Percentiles rank a stretch among this genome's conserved stretches.
Evolutionary conservation across 2,113 vertebrate genomes (phyloP).

Genomic region (Synodontis membranacea): DNA sequence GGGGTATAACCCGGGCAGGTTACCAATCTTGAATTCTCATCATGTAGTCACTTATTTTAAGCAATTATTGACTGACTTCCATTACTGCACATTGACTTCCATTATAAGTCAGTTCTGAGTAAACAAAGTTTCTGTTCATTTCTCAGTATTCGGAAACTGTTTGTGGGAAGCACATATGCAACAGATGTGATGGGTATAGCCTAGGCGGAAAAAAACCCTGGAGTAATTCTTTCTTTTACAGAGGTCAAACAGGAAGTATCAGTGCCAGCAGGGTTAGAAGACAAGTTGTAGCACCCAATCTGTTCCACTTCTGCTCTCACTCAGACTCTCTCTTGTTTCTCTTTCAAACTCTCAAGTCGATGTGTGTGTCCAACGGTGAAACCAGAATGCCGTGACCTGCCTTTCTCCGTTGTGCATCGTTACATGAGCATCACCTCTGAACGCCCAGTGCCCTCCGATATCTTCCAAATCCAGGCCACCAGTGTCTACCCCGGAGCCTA

Average conservation of each 20-base stretch:
- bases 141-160: not conserved
- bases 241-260: not conserved
- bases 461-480: conserved; percentile 92
- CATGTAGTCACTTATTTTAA: not conserved
- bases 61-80: not conserved
- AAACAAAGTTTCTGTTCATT: not conserved
- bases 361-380: conserved; percentile 83
- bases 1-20: too few species aligned
- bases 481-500: conserved; percentile 85
- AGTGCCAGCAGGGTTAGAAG: not conserved
- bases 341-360: conserved; percentile 69
- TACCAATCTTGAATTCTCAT: not conserved
- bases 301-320: not conserved
- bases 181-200: not conserved
- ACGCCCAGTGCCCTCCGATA: conserved; percentile 82
- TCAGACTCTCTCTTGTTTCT: not conserved
- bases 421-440: conserved; percentile 93
- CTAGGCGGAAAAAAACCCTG: not conserved
- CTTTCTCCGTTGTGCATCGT: conserved; percentile 84
- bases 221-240: not conserved
- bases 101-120: not conserved
- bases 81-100: too few species aligned
- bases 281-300: not conserved
- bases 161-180: not conserved
- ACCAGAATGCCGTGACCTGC: conserved; percentile 78